Evolutionary conservation across 2,113 vertebrate species (phyloP), one percentile per base, ranked within the genome.

Genomic region (Capra hircus): DNA sequence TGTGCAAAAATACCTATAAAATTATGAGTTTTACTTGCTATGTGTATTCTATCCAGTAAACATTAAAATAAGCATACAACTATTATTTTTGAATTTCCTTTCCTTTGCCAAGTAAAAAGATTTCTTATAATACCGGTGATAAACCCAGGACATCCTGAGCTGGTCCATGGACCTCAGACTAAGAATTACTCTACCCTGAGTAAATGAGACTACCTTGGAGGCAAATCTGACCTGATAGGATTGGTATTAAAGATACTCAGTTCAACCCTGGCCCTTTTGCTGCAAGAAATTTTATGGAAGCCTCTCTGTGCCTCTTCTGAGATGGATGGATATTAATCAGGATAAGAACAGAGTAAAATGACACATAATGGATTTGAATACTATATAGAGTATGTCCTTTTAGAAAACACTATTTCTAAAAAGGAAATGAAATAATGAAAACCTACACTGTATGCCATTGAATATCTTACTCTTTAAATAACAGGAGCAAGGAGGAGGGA

Each of bases 351-450:
- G 81, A 0, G 0, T 27, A 7, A 93, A 30, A 11, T 81, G 30
- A 45, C 91, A 55, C 2, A 9, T 1, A 33, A 77, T 21, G 27
- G 0, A 5, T 30, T 67, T 78, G 94, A 85, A 12, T 91, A 2
- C 28, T 11, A 2, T 23, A n/a, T 16, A 80, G 91, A 21, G 48
- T 59, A 9, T 0, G 16, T 78, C 33, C 40, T 82, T 2, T 88
- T 55, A 9, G 88, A 88, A 91, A 93, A 94, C 67, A 90, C 88
- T 62, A 92, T 97, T 57, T 88, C 98, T 91, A 89, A 96, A 95
- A 97, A 95, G 83, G 97, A 99, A 99, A 98, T 97, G 87, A 96
- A 96, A 97, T 96, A 95, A 97, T 96, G 96, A 96, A 96, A 98
- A 64, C 19, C 8, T 36, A 85, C 95, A 93, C 97, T 97, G 95